A percentile compares a stretch with the other conserved stretches of the same genome.
phyloP scores from a whole-genome alignment of 2,888 invertebrate genomes.

The Pachycephus smyrnensis region DNA sequence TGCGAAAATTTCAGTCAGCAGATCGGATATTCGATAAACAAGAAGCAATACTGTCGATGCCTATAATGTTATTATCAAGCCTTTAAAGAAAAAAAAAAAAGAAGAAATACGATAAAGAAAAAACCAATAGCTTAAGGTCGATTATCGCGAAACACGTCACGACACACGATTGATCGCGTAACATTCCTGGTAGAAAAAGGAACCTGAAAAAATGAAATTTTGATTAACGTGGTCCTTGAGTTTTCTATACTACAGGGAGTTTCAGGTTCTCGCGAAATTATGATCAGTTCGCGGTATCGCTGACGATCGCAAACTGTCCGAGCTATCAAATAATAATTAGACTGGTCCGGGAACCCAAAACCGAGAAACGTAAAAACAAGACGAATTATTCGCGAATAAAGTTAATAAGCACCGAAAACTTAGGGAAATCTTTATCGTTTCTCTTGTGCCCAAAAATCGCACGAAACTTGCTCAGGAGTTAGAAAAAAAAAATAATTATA shows the following conservation, averaged over 20 bases:
- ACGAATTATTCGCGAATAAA: neutral
- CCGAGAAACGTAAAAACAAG: neutral
- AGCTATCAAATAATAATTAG: neutral
- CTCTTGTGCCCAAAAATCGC: constrained; percentile 48
- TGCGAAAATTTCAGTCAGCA: constrained; percentile 1
- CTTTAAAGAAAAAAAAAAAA: constrained; percentile 26
- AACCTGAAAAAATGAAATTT: too few species aligned
- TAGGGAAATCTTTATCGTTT: neutral
- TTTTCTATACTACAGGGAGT: too few species aligned
- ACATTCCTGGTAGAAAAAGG: neutral
- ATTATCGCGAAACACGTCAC: neutral
- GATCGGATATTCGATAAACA: constrained; percentile 39
- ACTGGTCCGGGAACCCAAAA: neutral
- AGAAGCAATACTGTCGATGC: constrained; percentile 66
- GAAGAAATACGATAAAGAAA: constrained; percentile 13
- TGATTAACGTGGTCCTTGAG: too few species aligned
- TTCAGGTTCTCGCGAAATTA: neutral
- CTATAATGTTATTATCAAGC: constrained; percentile 47
- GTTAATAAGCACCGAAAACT: neutral
- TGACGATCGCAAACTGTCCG: neutral
- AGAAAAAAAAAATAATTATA: constrained; percentile 22
- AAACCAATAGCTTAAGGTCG: neutral
- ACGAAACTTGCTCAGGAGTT: constrained; percentile 53
- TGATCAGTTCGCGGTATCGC: neutral
- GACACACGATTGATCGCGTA: neutral